Conservation (phyloP, 2,113 vertebrate species). For the Hypomesus transpacificus region DNA sequence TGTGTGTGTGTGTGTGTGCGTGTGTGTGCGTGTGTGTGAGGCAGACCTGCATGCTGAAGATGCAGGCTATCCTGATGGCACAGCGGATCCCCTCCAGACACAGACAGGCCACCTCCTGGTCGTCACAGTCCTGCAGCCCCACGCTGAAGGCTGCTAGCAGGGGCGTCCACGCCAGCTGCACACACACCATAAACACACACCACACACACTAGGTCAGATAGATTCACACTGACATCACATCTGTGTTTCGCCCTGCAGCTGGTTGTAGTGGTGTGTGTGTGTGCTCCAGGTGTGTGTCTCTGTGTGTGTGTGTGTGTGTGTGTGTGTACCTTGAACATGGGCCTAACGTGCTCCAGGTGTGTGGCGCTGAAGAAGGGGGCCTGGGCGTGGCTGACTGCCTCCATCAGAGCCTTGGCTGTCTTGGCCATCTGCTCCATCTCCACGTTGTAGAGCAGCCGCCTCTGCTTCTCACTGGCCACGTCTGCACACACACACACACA, state of each 20-base stretch:
- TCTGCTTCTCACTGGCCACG: constrained; percentile 91
- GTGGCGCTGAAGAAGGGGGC: constrained; percentile 95
- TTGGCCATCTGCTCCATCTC: constrained; percentile 99
- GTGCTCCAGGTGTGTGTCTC: not conserved
- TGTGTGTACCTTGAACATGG: constrained; percentile 90
- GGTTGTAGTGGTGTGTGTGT: not conserved
- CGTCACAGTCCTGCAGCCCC: constrained; percentile 95
- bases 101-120: constrained; percentile 89
- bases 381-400: constrained; percentile 95
- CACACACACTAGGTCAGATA: too few species aligned
- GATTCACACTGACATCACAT: too few species aligned
- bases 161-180: constrained; percentile 94
- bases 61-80: constrained; percentile 91
- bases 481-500: constrained; percentile 53
- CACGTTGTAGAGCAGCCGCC: constrained; percentile 90
- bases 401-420: constrained; percentile 97
- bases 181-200: constrained; percentile 27
- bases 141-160: constrained; percentile 93
- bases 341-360: constrained; percentile 92
- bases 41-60: constrained; percentile 96
- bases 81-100: constrained; percentile 96
- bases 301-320: not conserved
- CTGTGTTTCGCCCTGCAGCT: not conserved
- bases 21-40: not conserved
- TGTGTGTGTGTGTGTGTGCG: not conserved